Evolutionary conservation across 2,888 invertebrate genomes (phyloP).

Genomic region (Palloptera scutellata): DNA sequence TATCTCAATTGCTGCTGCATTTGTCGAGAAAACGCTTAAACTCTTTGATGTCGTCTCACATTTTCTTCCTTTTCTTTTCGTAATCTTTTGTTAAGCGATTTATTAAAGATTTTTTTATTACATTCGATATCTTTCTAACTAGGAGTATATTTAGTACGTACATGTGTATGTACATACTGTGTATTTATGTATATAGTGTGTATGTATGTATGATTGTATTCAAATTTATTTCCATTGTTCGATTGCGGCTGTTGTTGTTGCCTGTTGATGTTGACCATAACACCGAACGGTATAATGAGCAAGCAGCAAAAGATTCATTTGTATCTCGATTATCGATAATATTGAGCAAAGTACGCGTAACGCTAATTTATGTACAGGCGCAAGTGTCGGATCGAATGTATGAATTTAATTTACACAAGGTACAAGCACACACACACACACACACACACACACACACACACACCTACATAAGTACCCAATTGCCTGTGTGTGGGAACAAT

Average conservation of each 20-base stretch:
- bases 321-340: too few relatives aligned
- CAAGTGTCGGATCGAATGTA: too few relatives aligned
- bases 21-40: not conserved
- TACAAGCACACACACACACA: too few relatives aligned
- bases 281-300: conserved; percentile 13
- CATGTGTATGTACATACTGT: conserved; percentile 7
- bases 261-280: conserved; percentile 33
- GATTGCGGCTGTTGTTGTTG: too few relatives aligned
- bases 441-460: too few relatives aligned
- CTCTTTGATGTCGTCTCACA: not conserved
- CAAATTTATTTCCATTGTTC: conserved; percentile 7
- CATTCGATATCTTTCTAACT: conserved; percentile 11
- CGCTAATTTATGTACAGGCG: too few relatives aligned
- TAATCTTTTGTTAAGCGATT: conserved; percentile 51
- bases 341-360: too few relatives aligned
- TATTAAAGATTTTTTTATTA: conserved; percentile 60
- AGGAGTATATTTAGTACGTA: conserved; percentile 25
- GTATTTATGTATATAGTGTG: conserved; percentile 17
- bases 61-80: conserved; percentile 41
- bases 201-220: not conserved
- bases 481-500: too few relatives aligned
- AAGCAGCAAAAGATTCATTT: too few relatives aligned
- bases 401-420: too few relatives aligned
- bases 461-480: too few relatives aligned
- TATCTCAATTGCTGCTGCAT: not conserved